Base-by-base conservation (phyloP, 2,888 invertebrate genomes). In the Antheraea assamensis region DNA sequence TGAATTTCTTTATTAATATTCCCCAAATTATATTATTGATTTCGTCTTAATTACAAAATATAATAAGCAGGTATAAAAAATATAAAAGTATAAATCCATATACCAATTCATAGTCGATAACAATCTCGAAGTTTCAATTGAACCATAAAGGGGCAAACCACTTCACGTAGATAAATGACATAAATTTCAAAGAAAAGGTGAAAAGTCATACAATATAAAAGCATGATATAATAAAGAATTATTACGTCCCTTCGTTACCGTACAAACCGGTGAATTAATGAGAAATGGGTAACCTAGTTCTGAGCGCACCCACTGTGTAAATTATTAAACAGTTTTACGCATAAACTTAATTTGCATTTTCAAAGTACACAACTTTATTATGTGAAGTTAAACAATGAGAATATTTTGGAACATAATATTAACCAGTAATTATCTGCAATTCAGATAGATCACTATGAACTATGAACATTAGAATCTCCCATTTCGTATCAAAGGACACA, bases 221-320 rank as follows among this genome's bases (percentile, higher is more conserved):
- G n/a, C n/a, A 80, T 85, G 81, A 79, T 84, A 81, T 82, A 58
- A 85, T 82, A 76, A 80, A 79, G 80, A 84, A 83, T 82, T 77
- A 83, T 80, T 87, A 82, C 82, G 87, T 82, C 89, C 84, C 85
- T 89, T 87, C 86, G 88, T 86, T 81, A 81, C 81, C 78, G 77
- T 76, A 77, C 75, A 75, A 77, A 77, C 77, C 78, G 79, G 82
- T 70, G 78, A 81, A 79, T 79, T 81, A 78, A 80, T 88, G 87
- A 87, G 89, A 93, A 92, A 93, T 93, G 88, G 93, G 93, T 93
- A 86, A 93, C 93, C 93, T 87, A 93, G 88, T 92, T 92, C 86
- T 81, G 82, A 86, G 87, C 92, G 88, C 92, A 85, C 93, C 93
- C 84, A 84, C 78, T 78, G 78, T 79, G 78, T 79, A 35, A 68